Evolutionary conservation across 2,888 invertebrate genomes (phyloP).

Genomic region (Lutraria lutraria): DNA sequence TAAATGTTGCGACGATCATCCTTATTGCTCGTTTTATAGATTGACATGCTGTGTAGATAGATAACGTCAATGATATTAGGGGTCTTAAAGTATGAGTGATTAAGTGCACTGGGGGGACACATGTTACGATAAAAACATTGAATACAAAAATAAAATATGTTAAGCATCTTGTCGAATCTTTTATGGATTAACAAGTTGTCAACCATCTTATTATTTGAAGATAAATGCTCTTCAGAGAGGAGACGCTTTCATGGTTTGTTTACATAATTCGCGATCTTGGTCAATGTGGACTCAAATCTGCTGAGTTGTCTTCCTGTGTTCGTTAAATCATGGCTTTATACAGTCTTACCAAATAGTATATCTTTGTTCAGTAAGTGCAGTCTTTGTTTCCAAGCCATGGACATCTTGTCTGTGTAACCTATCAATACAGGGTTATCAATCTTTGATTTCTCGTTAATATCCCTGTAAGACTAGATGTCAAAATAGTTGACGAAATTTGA

Average conservation of each 20-base stretch:
- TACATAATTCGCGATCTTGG: not conserved
- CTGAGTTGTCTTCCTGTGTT: not conserved
- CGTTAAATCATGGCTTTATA: not conserved
- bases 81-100: not conserved
- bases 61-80: not conserved
- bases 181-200: constrained; percentile 21
- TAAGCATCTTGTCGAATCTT: constrained; percentile 7
- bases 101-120: not conserved
- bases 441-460: no score
- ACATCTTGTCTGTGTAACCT: not conserved
- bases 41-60: not conserved
- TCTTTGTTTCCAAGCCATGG: not conserved
- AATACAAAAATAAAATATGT: not conserved
- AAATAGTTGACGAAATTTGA: no score
- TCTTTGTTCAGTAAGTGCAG: not conserved
- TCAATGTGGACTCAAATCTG: not conserved
- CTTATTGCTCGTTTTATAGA: not conserved
- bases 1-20: not conserved
- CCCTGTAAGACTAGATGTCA: no score
- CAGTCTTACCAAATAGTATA: not conserved
- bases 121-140: not conserved
- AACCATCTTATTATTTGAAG: not conserved
- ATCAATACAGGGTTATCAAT: no score
- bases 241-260: not conserved
- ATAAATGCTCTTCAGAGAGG: not conserved